Percentiles rank a stretch among this genome's conserved stretches.
Conservation (phyloP, 2,888 invertebrate genomes). For the Graphium colonna region DNA sequence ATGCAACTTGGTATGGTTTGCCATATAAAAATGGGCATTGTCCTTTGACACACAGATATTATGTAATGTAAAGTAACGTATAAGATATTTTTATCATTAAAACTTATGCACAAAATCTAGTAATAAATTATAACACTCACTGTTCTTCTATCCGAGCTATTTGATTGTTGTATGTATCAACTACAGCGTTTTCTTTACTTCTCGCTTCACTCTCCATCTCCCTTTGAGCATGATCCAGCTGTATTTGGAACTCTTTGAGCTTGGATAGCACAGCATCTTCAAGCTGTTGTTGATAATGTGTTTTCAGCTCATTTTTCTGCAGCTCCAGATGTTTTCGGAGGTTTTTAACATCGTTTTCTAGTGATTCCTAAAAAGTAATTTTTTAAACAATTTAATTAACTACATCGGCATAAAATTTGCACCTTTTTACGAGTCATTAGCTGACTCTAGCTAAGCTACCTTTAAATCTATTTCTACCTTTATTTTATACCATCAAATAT, state of each 20-base stretch:
- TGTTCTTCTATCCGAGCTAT: slow-evolving; percentile 83
- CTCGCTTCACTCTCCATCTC: slow-evolving; percentile 82
- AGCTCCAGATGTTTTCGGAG: slow-evolving; percentile 79
- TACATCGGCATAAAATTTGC: no score
- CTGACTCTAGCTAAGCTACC: no score
- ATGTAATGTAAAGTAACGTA: no score
- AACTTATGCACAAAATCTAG: no score
- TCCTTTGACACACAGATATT: no score
- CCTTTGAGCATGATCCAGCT: slow-evolving; percentile 85
- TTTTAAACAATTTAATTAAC: no score
- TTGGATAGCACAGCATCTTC: slow-evolving; percentile 88
- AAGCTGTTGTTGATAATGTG: slow-evolving; percentile 89
- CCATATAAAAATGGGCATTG: no score
- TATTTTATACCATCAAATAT: no score
- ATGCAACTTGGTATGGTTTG: no score
- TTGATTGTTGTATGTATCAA: slow-evolving; percentile 86
- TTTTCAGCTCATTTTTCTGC: slow-evolving; percentile 84
- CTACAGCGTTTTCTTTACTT: slow-evolving; percentile 82
- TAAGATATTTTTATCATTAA: no score
- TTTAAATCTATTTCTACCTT: no score
- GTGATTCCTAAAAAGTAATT: slow-evolving; percentile 51
- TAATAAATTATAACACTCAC: slow-evolving; percentile 45
- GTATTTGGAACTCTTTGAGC: slow-evolving; percentile 85
- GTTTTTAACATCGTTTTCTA: slow-evolving; percentile 77
- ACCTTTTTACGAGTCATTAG: no score